Evolutionary conservation across 2,113 vertebrate genomes (phyloP).

Genomic region (Nesoenas mayeri): DNA sequence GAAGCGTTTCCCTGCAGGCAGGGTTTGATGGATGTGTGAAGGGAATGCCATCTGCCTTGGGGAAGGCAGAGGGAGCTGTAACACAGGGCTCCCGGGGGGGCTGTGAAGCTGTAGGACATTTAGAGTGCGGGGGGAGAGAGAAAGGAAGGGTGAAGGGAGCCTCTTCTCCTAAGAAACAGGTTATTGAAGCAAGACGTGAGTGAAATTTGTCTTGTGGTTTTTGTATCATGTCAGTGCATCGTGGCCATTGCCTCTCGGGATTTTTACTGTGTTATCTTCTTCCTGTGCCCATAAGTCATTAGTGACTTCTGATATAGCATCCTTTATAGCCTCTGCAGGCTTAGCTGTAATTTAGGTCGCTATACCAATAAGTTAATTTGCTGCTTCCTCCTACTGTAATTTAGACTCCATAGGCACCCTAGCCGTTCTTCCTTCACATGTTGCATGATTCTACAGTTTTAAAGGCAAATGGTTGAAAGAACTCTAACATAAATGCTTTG

Average conservation of each 20-base stretch:
- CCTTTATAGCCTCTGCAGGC: background rate
- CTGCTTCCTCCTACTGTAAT: background rate
- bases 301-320: background rate
- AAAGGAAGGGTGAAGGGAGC: background rate
- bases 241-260: background rate
- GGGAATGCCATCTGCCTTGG: background rate
- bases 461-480: background rate
- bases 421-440: background rate
- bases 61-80: background rate
- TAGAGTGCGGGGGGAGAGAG: background rate
- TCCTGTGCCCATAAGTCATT: background rate
- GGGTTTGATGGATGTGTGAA: background rate
- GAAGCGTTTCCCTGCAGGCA: constrained; percentile 32
- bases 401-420: background rate
- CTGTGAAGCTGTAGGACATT: background rate
- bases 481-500: background rate
- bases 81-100: background rate
- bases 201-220: background rate
- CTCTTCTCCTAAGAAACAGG: background rate
- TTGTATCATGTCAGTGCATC: background rate
- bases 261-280: background rate
- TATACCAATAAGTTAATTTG: background rate
- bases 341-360: background rate
- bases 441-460: background rate
- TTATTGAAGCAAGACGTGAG: background rate